Percentiles rank a stretch among this genome's conserved stretches.
These are phyloP conservation scores for Falco columbarius DNA, from an alignment of 2,797 vertebrate genomes.

Conservation along the genomic window DNA sequence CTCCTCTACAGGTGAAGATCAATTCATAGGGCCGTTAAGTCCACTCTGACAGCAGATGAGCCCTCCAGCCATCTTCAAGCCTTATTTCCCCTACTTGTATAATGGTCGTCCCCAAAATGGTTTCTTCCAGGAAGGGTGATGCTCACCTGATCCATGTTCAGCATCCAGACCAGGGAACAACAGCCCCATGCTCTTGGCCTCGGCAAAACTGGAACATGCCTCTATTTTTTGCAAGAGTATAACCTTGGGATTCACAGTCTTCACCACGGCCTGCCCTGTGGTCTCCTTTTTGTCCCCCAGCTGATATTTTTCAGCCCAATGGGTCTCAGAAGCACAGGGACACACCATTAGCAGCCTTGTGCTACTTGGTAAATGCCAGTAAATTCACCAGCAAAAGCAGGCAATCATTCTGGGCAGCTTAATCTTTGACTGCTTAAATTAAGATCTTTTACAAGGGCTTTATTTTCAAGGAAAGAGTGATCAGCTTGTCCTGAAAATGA, in stretches of 20 bases:
- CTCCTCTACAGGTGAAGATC: neutral
- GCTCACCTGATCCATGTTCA: neutral
- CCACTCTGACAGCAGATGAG: neutral
- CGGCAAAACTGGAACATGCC: neutral
- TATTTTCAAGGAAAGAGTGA: conserved; percentile 57
- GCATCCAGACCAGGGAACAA: neutral
- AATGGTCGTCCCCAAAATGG: neutral
- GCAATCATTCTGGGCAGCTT: conserved; percentile 55
- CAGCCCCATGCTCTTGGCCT: accelerated
- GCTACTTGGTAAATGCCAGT: neutral
- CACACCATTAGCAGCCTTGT: neutral
- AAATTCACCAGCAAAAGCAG: conserved; percentile 7
- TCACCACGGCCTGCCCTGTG: neutral
- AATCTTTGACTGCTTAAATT: conserved; percentile 60
- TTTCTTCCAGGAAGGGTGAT: neutral
- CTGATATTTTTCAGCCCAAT: neutral
- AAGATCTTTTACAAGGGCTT: conserved; percentile 64
- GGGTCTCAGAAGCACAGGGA: neutral
- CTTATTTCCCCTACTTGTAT: neutral
- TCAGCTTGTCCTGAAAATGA: conserved; percentile 63
- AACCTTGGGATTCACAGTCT: neutral
- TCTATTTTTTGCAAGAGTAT: neutral
- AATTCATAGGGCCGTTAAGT: neutral
- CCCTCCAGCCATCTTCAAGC: neutral
- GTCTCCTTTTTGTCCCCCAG: neutral